Evolutionary conservation across 2,797 vertebrate genomes (phyloP).

Genomic region (Limosa lapponica): DNA sequence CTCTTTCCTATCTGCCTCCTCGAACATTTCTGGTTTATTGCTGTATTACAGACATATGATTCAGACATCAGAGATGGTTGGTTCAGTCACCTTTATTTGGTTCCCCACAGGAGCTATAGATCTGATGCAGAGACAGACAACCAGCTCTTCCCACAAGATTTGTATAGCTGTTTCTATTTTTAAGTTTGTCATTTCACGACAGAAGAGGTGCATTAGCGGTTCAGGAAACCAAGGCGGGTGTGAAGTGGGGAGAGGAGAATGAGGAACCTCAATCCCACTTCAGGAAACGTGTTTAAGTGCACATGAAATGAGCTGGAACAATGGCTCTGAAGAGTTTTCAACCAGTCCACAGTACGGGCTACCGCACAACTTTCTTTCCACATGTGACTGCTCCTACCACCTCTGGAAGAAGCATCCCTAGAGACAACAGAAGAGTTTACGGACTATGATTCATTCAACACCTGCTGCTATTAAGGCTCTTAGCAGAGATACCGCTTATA

Average conservation of each 20-base stretch:
- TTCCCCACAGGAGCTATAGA: neutral
- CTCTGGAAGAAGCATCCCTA: neutral
- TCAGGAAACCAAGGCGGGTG: conserved; percentile 23
- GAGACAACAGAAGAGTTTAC: neutral
- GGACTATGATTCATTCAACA: neutral
- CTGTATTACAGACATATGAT: neutral
- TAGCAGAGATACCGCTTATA: neutral
- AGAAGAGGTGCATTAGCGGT: neutral
- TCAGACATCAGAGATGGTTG: neutral
- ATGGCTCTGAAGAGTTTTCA: neutral
- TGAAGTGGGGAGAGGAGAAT: neutral
- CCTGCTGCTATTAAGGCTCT: neutral
- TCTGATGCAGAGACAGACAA: neutral
- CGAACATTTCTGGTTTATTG: neutral
- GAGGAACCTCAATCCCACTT: neutral
- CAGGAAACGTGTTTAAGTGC: neutral
- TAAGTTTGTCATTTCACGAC: neutral
- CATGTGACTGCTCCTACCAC: neutral
- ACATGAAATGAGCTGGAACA: neutral
- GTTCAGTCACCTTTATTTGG: neutral
- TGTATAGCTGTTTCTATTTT: neutral
- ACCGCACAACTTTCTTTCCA: neutral
- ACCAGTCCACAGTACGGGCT: neutral
- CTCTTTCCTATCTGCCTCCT: neutral
- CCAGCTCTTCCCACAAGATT: neutral